Evolutionary conservation across 1,140 invertebrate species (phyloP).

Genomic region (Zaprionus camerounensis): DNA sequence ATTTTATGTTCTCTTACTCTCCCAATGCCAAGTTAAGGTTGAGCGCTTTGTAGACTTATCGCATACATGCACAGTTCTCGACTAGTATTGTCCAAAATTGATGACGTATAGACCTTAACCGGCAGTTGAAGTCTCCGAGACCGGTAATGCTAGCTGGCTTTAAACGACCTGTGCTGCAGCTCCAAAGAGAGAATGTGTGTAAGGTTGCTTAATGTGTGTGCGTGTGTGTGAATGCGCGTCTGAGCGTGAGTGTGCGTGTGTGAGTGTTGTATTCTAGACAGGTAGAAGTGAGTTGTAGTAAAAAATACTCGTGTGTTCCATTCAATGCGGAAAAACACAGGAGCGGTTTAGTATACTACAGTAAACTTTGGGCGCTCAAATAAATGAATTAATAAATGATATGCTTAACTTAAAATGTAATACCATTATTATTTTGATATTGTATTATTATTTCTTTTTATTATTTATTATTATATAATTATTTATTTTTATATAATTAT

Average conservation of each 20-base stretch:
- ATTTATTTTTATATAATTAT: constrained; percentile 8
- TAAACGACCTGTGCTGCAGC: constrained; percentile 47
- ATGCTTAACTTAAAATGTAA: neutral
- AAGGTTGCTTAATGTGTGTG: neutral
- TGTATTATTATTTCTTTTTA: neutral
- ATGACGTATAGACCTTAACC: constrained; percentile 65
- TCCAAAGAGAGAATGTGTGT: constrained; percentile 49
- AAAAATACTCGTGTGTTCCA: constrained; percentile 61
- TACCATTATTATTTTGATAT: neutral
- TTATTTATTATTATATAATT: neutral
- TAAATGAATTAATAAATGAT: neutral
- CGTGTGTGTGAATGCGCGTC: neutral
- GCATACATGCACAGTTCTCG: neutral
- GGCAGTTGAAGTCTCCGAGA: constrained; percentile 31
- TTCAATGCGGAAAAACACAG: constrained; percentile 54
- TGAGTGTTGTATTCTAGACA: constrained; percentile 54
- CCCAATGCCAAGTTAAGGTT: constrained; percentile 38
- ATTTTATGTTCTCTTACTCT: constrained; percentile 52
- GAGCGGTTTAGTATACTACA: constrained; percentile 45
- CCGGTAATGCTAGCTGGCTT: constrained; percentile 24
- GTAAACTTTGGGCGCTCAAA: neutral
- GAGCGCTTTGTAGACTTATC: constrained; percentile 48
- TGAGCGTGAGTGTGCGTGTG: constrained; percentile 29
- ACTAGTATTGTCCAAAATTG: constrained; percentile 53
- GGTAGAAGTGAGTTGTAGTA: constrained; percentile 58